These are phyloP conservation scores for Trachythela sp. DNA, from an alignment of 64 coral and sea anemone genomes.

Conservation along the genomic window DNA sequence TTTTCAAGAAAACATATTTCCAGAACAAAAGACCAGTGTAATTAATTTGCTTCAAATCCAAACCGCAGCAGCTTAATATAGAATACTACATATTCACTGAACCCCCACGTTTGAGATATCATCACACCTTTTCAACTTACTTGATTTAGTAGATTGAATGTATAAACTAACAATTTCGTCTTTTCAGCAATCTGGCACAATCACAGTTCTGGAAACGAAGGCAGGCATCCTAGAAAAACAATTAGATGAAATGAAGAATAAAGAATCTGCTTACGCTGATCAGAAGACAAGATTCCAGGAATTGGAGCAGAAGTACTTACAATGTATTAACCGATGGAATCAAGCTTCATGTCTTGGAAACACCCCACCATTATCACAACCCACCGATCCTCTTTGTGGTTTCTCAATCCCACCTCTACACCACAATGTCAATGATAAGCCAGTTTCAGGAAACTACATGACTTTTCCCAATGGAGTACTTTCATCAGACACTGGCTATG, in stretches of 20 bases:
- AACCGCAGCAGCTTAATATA: no score
- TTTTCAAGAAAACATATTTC: background rate
- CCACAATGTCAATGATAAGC: background rate
- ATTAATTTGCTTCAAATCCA: no score
- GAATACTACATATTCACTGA: no score
- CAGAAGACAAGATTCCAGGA: background rate
- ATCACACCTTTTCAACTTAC: no score
- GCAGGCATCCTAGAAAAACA: background rate
- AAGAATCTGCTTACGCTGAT: background rate
- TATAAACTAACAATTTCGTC: background rate
- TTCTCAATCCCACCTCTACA: background rate
- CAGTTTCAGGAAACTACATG: background rate
- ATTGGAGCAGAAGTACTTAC: background rate
- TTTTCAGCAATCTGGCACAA: background rate
- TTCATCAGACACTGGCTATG: background rate
- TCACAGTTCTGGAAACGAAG: background rate
- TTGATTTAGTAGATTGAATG: no score
- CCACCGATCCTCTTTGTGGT: background rate
- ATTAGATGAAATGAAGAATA: background rate
- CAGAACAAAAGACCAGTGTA: no score
- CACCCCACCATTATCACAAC: background rate
- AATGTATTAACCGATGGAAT: background rate
- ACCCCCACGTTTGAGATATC: no score
- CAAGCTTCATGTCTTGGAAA: background rate
- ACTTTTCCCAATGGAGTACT: no score